Evolutionary conservation across 2,888 invertebrate genomes (phyloP).

Genomic region (Deroplatys truncata): DNA sequence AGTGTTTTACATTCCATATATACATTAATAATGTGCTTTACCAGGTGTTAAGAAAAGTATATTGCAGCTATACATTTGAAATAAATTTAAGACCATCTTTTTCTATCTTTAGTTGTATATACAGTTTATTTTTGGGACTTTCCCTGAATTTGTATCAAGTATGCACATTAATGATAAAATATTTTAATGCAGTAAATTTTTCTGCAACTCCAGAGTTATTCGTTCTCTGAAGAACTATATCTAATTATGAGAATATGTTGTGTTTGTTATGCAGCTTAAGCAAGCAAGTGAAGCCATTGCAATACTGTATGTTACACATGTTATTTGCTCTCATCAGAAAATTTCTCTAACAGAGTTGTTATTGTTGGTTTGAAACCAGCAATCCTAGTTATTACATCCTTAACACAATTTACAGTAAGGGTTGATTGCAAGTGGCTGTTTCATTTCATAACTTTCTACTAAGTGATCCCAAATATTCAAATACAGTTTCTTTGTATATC

Average conservation of each 20-base stretch:
- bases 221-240: not conserved
- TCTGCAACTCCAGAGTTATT: not conserved
- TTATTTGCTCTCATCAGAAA: not conserved
- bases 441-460: not conserved
- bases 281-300: not conserved
- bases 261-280: not conserved
- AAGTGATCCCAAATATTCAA: not conserved
- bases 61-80: not conserved
- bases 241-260: not conserved
- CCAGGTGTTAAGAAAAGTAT: not conserved
- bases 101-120: not conserved
- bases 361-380: not conserved
- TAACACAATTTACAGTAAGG: not conserved
- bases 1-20: not conserved
- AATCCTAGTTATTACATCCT: not conserved
- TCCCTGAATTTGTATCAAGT: not conserved
- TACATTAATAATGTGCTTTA: not conserved
- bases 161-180: not conserved
- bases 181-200: not conserved
- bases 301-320: not conserved
- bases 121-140: not conserved
- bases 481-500: not conserved
- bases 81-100: not conserved
- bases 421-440: not conserved
- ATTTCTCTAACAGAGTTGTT: not conserved